A percentile compares a stretch with the other conserved stretches of the same genome.
These are phyloP conservation scores for Anabacerthia variegaticeps DNA, from an alignment of 2,797 vertebrate species.

Conservation along the genomic window DNA sequence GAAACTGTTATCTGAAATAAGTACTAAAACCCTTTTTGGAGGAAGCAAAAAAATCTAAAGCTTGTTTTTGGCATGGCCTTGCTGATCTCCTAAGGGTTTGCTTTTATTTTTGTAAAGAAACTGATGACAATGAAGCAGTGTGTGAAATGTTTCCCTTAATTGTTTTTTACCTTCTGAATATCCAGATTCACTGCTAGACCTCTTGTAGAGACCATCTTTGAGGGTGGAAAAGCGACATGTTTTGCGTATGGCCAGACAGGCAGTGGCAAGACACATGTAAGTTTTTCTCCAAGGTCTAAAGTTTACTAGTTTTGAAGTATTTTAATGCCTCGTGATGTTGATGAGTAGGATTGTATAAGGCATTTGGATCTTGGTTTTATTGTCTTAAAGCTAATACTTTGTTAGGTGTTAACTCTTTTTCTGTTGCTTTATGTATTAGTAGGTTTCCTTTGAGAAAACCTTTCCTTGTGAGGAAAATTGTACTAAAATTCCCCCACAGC, in stretches of 20 bases:
- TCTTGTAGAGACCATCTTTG: conserved; percentile 91
- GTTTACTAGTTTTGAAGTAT: not conserved
- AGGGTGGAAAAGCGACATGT: conserved; percentile 89
- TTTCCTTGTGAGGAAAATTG: not conserved
- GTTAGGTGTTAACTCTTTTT: not conserved
- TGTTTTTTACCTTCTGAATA: not conserved
- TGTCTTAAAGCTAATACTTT: not conserved
- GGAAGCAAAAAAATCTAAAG: not conserved
- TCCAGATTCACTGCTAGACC: conserved; percentile 92
- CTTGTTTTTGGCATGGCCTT: not conserved
- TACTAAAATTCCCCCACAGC: not conserved
- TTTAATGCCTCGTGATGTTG: not conserved
- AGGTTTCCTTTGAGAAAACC: not conserved
- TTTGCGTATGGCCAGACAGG: conserved; percentile 98
- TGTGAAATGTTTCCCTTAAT: not conserved
- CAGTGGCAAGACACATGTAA: conserved; percentile 97
- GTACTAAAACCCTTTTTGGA: not conserved
- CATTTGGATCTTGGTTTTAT: not conserved
- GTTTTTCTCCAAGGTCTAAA: conserved; percentile 49
- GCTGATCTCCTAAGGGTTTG: not conserved
- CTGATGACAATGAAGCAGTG: not conserved
- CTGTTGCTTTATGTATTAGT: not conserved
- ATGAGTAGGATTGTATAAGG: not conserved
- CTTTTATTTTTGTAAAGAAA: not conserved
- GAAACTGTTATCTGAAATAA: not conserved